Conservation (phyloP, 2,888 invertebrate species). For the Drosophila birchii region DNA sequence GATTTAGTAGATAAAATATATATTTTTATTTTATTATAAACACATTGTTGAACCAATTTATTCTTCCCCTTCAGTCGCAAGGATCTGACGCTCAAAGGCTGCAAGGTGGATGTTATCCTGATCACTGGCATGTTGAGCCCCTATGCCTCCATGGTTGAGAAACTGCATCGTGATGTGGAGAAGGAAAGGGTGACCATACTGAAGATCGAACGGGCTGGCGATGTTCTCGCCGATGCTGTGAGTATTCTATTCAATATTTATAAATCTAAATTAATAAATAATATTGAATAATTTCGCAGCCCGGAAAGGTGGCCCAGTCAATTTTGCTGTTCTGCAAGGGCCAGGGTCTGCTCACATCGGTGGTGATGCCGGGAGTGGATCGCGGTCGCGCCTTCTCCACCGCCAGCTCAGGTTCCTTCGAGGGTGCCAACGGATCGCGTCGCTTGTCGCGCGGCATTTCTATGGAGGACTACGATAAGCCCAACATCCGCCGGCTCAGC, state of each 20-base stretch:
- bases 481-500: constrained; percentile 90
- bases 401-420: constrained; percentile 86
- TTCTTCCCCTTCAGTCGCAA: constrained; percentile 86
- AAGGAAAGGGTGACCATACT: constrained; percentile 93
- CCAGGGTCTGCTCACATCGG: constrained; percentile 92
- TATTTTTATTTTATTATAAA: background rate
- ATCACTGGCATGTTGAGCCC: constrained; percentile 92
- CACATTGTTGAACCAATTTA: background rate
- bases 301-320: constrained; percentile 93
- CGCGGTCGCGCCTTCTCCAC: constrained; percentile 87
- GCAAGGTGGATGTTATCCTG: constrained; percentile 91
- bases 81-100: constrained; percentile 89
- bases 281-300: constrained; percentile 86
- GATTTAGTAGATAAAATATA: background rate
- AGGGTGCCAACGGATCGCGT: constrained; percentile 84
- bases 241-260: constrained; percentile 75
- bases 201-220: constrained; percentile 94
- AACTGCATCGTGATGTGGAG: constrained; percentile 91
- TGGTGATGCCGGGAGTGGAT: constrained; percentile 92
- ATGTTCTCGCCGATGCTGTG: constrained; percentile 93
- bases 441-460: constrained; percentile 88
- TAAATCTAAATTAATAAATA: background rate
- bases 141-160: constrained; percentile 92
- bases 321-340: constrained; percentile 95
- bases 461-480: constrained; percentile 93